Evolutionary conservation across 2,797 vertebrate species (phyloP), one percentile per base, ranked within the genome.

Genomic region (Rhinogobio ventralis): DNA sequence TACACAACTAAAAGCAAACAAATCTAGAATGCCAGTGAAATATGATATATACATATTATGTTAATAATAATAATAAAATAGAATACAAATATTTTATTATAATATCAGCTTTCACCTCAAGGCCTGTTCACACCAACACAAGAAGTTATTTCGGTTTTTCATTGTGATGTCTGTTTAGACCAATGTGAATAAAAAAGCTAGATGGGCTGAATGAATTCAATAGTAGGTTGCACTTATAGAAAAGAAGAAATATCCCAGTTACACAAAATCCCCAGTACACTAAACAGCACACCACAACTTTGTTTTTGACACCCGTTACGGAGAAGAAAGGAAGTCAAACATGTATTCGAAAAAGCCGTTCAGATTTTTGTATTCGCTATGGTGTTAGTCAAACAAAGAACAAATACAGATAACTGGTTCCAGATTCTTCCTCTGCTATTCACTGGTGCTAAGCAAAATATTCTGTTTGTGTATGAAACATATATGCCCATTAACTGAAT

Each of bases 401-500:
- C 30, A 60, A 60, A 66, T 17, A 67, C 64, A 36, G 30, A 67
- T 3, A 33, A 67, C 17, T 9, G 64, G 8, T 33, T 36, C 64
- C 30, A 9, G 64, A 66, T 66, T 33, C 64, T 36, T 20, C 46
- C 4, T 14, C 64, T 19, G 1, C 30, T 67, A 67, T 36, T 64
- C 60, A 14, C 11, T 62, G 13, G 14, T 14, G 46, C 46, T 14
- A 46, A 15, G 46, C 46, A 49, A 49, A 49, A 49, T 15, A 49
- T 14, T 46, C 46, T 15, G 46, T 49, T 49, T 2, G 9, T 42
- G 75, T 25, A 19, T 49, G 42, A 62, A 64, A 72, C 30, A 46
- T 62, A 67, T 39, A 17, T 46, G n/a, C 33, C 19, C 3, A 68
- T 77, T 69, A 53, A 82, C 87, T 87, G 62, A 23, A 84, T 30